Percentiles rank a stretch among this genome's conserved stretches.
Conservation (phyloP, 2,888 invertebrate genomes). For the Pharmacophagus antenor region DNA sequence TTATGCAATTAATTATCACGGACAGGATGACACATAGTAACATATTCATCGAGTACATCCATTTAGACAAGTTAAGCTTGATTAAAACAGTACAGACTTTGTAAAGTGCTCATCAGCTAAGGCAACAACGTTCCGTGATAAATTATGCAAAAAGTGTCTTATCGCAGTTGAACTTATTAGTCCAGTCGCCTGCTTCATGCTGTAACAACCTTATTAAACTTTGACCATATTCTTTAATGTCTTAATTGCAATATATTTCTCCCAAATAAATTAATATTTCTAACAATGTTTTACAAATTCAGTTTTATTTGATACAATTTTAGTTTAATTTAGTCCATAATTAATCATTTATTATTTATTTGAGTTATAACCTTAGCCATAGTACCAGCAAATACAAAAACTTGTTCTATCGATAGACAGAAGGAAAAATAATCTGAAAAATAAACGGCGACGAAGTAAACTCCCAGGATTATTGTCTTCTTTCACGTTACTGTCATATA, state of each 20-base stretch:
- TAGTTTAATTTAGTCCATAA: too few relatives aligned
- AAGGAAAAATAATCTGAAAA: constrained; percentile 24
- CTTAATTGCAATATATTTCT: constrained; percentile 6
- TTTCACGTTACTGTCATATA: neutral
- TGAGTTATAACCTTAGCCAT: neutral
- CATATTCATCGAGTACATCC: constrained; percentile 28
- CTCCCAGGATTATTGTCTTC: constrained; percentile 1
- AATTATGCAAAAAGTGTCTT: constrained; percentile 31
- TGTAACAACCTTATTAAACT: constrained; percentile 21
- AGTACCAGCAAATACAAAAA: constrained; percentile 10
- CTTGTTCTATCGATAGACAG: constrained; percentile 6
- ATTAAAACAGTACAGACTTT: constrained; percentile 30
- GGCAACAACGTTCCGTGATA: constrained; percentile 24
- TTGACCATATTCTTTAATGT: constrained; percentile 10
- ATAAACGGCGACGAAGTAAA: constrained; percentile 16
- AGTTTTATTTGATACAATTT: neutral
- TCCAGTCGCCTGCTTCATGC: constrained; percentile 20
- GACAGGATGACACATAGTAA: constrained; percentile 19
- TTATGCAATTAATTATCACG: constrained; percentile 24
- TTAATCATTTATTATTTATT: too few relatives aligned
- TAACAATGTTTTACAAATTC: neutral
- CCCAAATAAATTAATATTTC: constrained; percentile 20
- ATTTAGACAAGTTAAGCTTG: constrained; percentile 29
- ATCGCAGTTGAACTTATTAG: constrained; percentile 24
- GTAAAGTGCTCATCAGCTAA: constrained; percentile 17